Base-by-base conservation (phyloP, 2,797 vertebrate genomes). In the Macroramphosus scolopax region DNA sequence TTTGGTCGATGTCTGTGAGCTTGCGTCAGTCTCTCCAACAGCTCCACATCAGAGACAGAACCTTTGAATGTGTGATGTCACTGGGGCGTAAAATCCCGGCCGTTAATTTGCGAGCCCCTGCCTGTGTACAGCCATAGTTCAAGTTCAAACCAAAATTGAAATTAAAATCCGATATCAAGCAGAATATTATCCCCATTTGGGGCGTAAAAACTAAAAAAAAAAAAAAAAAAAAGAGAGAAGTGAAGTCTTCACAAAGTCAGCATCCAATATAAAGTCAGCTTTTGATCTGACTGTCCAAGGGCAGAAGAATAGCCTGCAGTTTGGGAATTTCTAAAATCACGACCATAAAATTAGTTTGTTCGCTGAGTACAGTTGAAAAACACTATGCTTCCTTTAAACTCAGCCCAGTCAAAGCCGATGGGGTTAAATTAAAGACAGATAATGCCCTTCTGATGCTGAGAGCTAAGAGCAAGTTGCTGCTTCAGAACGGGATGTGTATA, bases 21-120 rank as follows among this genome's bases (percentile, higher is more conserved):
- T 71, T 78, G 65, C 80, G 53, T 77, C 77, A 80, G 58, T 71
- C 50, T 81, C 66, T 70, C 59, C 56, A 45, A 45, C 72, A 64
- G 63, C 68, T 36, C 50, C 33, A 78, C 63, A 69, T 80, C 59
- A 80, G 47, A 70, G 16, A 49, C 51, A 54, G 33, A 69, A 59
- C 22, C 54, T 37, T 54, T 59, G 49, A 78, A 72, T 63, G 42
- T 67, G 57, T 71, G 68, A 78, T 71, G 68, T 65, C 66, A 69
- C 55, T 47, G 47, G 49, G 34, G 60, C 63, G 53, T 62, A 60
- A 72, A 80, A 63, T 55, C 1, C 4, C 13, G 34, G 24, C 33
- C 22, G 59, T 31, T 47, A 57, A 63, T 65, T 69, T 67, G 31
- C 8, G 18, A 44, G 34, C 36, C 9, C 8, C 55, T 17, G 38